phyloP scores from a whole-genome alignment of 2,113 vertebrate species.

The Etheostoma spectabile region DNA sequence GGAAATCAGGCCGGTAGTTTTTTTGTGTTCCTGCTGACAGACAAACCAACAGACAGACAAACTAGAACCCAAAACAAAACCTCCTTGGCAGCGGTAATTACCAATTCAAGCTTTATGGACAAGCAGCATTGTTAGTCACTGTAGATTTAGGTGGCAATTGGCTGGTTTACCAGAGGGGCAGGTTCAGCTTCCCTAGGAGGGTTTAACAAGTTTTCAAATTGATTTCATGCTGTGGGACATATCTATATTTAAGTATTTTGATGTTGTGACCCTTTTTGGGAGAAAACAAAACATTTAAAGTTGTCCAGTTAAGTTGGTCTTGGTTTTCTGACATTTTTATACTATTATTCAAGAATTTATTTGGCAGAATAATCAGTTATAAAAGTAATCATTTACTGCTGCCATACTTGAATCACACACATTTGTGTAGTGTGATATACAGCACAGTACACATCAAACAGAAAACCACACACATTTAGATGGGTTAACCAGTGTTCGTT shows the following conservation, averaged over 20 bases:
- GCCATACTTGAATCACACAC: not conserved
- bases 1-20: no score
- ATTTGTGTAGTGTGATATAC: not conserved
- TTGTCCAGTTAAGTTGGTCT: not conserved
- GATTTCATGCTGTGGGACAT: not conserved
- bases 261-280: not conserved
- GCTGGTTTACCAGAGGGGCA: not conserved
- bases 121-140: not conserved
- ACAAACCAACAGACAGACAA: no score
- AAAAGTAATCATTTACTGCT: not conserved
- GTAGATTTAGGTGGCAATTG: not conserved
- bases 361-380: not conserved
- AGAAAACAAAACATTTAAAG: not conserved
- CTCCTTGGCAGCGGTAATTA: no score
- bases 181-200: not conserved
- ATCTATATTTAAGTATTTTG: not conserved
- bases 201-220: not conserved
- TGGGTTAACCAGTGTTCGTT: not conserved
- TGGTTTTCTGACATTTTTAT: not conserved
- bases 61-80: no score
- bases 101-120: no score
- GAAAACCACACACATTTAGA: not conserved
- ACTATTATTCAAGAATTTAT: not conserved
- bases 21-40: no score
- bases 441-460: not conserved